phyloP scores from a whole-genome alignment of 2,888 invertebrate species.

The Polia nebulosa region DNA sequence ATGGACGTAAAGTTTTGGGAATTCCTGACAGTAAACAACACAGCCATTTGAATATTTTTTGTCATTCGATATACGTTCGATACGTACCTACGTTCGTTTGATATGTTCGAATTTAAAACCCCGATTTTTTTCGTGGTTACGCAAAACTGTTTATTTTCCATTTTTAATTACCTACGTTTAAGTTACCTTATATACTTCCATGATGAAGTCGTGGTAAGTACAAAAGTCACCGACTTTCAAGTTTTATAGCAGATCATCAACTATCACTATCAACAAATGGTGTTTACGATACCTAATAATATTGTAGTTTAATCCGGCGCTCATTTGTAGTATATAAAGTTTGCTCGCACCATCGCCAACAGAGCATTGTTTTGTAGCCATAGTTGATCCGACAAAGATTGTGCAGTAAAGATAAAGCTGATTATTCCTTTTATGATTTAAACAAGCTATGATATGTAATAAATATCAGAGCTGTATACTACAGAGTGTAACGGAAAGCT shows the following conservation, averaged over 20 bases:
- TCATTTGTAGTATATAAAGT: constrained; percentile 3
- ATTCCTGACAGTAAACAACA: background rate
- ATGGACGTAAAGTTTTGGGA: constrained; percentile 2
- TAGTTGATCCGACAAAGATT: constrained; percentile 29
- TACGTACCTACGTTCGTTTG: background rate
- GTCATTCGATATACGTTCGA: background rate
- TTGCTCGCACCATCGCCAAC: background rate
- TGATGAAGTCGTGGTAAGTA: background rate
- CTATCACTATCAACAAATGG: constrained; percentile 7
- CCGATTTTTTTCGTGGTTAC: background rate
- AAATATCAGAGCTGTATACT: too few relatives aligned
- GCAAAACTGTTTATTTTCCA: background rate
- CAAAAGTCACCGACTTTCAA: constrained; percentile 6
- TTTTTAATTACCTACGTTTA: background rate
- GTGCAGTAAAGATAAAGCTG: constrained; percentile 18
- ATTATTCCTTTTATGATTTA: constrained; percentile 13
- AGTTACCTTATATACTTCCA: background rate
- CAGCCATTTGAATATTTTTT: background rate
- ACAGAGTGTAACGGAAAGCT: too few relatives aligned
- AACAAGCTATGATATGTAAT: background rate
- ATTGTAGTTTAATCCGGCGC: constrained; percentile 13
- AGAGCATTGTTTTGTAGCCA: background rate
- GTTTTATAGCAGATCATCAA: constrained; percentile 18
- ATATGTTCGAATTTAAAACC: too few relatives aligned
- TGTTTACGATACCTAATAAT: constrained; percentile 2